Evolutionary conservation across 2,113 vertebrate species (phyloP).

Genomic region (Megaceryle torquata): DNA sequence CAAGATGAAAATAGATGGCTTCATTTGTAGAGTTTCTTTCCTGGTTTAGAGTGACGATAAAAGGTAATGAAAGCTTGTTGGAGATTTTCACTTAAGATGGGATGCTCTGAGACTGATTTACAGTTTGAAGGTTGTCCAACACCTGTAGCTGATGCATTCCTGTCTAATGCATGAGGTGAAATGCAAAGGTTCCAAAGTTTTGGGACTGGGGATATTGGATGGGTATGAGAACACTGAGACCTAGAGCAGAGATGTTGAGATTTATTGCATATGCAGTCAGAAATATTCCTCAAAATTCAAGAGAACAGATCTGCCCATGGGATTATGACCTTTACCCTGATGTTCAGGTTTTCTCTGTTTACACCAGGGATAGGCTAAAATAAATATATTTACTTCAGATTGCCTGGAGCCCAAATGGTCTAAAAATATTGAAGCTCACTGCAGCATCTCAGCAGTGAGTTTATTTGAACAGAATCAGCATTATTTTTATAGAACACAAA

Average conservation of each 20-base stretch:
- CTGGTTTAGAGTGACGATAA: not conserved
- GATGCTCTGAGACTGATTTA: not conserved
- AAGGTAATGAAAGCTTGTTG: not conserved
- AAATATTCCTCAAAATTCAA: constrained; percentile 28
- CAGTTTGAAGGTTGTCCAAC: not conserved
- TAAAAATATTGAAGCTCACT: constrained; percentile 40
- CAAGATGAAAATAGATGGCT: not conserved
- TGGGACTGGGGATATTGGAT: not conserved
- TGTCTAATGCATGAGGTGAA: not conserved
- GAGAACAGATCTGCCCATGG: not conserved
- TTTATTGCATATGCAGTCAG: not conserved
- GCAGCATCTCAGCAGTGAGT: not conserved
- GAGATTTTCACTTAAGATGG: not conserved
- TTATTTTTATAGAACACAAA: constrained; percentile 25
- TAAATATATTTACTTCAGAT: constrained; percentile 44
- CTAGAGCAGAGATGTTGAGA: not conserved
- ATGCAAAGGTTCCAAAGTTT: not conserved
- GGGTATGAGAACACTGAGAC: not conserved
- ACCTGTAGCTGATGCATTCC: not conserved
- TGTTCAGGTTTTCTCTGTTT: constrained; percentile 57
- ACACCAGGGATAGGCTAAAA: constrained; percentile 24
- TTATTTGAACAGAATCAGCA: constrained; percentile 37
- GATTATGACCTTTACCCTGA: constrained; percentile 48
- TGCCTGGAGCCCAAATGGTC: constrained; percentile 30
- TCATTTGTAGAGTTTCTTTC: not conserved